Base-by-base conservation (phyloP, 1,140 invertebrate species). In the Psix sp. region DNA sequence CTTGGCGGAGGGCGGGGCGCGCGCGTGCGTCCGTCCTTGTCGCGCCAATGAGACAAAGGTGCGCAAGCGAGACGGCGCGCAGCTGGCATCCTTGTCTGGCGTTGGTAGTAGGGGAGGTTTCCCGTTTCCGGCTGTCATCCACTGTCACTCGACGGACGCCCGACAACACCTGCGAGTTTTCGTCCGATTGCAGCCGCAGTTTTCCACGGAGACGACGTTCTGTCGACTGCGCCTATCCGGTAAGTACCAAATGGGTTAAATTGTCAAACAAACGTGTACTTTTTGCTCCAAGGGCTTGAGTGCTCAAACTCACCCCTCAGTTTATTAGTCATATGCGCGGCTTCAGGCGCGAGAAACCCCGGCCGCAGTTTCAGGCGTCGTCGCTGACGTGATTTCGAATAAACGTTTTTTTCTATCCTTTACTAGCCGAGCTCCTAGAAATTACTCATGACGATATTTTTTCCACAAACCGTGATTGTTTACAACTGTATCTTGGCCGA, bases 41-140 rank as follows among this genome's bases (percentile, higher is more conserved):
- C n/a, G n/a, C n/a, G n/a, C n/a, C n/a, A n/a, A n/a, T n/a, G n/a
- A n/a, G n/a, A n/a, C n/a, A n/a, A n/a, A n/a, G n/a, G n/a, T n/a
- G n/a, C n/a, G n/a, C n/a, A n/a, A n/a, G n/a, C n/a, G n/a, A n/a
- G n/a, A n/a, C n/a, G n/a, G n/a, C n/a, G n/a, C n/a, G n/a, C n/a
- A n/a, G n/a, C n/a, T n/a, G n/a, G n/a, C n/a, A n/a, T n/a, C n/a
- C n/a, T n/a, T n/a, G n/a, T n/a, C n/a, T n/a, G n/a, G 21, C 51
- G 29, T 33, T 3, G 46, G 54, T 54, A 75, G 63, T 68, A 79
- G 74, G 76, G 78, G 80, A 77, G 79, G 77, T 74, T 78, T 78
- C 73, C 60, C 73, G 65, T 77, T 80, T 80, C 76, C 77, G 76
- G 76, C 77, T 82, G 77, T 79, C 80, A 82, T 72, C 75, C 72